A percentile compares a stretch with the other conserved stretches of the same genome.
phyloP scores from a whole-genome alignment of 2,888 invertebrate species.

The Xylocampa areola region DNA sequence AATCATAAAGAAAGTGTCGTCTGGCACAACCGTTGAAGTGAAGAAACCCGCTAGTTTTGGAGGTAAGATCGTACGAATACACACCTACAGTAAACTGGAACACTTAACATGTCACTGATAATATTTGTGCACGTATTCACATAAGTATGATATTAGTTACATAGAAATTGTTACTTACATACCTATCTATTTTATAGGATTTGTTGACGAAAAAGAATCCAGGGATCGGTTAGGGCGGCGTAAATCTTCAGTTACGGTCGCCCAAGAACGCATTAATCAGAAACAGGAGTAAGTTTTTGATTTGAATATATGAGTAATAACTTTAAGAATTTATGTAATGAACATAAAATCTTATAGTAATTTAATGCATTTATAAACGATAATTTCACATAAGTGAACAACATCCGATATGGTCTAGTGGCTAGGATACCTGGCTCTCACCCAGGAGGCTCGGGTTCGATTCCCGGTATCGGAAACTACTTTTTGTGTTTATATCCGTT shows the following conservation, averaged over 20 bases:
- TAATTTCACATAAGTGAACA: constrained; percentile 35
- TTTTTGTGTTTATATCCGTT: constrained; percentile 29
- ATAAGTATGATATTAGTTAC: no score
- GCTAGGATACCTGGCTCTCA: constrained; percentile 93
- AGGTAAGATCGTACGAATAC: constrained; percentile 67
- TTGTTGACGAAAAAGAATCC: constrained; percentile 83
- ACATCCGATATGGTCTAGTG: constrained; percentile 90
- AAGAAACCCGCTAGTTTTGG: constrained; percentile 88
- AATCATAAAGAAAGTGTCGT: constrained; percentile 86
- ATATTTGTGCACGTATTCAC: no score
- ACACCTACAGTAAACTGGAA: no score
- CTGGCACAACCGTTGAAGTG: constrained; percentile 73
- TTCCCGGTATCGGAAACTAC: constrained; percentile 89
- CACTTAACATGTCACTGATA: no score
- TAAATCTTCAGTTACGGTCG: constrained; percentile 82
- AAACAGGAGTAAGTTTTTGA: constrained; percentile 85
- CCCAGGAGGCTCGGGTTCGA: constrained; percentile 92
- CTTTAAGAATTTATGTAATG: no score
- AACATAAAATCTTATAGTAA: neutral
- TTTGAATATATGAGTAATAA: no score
- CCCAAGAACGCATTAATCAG: constrained; percentile 77
- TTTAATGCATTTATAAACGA: constrained; percentile 5
- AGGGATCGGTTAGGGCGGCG: constrained; percentile 85
- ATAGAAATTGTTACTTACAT: no score
- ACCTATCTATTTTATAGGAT: no score